Conservation (phyloP, 2,888 invertebrate species). For the Empis livida region DNA sequence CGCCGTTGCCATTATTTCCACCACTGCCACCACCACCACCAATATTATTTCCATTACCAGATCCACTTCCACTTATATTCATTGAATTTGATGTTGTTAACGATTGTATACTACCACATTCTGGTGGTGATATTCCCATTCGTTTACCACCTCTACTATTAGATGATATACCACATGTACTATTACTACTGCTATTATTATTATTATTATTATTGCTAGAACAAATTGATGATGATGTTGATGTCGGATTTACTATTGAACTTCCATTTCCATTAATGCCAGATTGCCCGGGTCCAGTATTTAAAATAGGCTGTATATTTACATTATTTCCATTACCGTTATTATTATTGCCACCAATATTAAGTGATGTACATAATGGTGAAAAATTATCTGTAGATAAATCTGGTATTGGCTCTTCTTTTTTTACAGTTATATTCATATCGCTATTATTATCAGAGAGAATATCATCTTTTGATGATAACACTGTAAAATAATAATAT, state of each 20-base stretch:
- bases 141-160: background rate
- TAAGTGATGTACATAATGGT: background rate
- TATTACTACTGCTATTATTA: background rate
- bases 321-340: background rate
- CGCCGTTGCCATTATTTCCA: background rate
- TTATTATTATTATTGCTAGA: background rate
- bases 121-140: background rate
- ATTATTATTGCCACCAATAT: background rate
- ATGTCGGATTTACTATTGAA: constrained; percentile 10
- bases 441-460: constrained; percentile 4
- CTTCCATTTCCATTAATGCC: background rate
- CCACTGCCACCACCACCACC: constrained; percentile 1
- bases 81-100: constrained; percentile 7
- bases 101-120: constrained; percentile 1
- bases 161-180: background rate
- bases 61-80: constrained; percentile 6
- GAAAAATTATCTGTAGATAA: constrained; percentile 7
- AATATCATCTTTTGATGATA: constrained; percentile 7
- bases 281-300: background rate
- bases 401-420: constrained; percentile 11
- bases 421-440: constrained; percentile 8
- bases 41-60: constrained; percentile 1
- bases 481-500: background rate
- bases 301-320: background rate
- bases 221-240: constrained; percentile 19